Evolutionary conservation across 2,888 invertebrate genomes (phyloP), one percentile per base, ranked within the genome.

Genomic region (Baccha elongata): DNA sequence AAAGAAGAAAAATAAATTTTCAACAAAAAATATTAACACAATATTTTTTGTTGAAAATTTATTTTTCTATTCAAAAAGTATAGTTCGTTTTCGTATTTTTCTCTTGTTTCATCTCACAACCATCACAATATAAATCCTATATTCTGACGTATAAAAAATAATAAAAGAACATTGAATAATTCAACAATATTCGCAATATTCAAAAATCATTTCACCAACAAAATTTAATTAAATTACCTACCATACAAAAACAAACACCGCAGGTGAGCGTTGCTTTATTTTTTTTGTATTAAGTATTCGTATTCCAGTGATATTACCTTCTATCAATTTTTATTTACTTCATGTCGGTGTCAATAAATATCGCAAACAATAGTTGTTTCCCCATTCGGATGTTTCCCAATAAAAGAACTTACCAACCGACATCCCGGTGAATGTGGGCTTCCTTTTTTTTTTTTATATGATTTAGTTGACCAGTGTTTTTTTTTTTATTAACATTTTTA

Each of bases 21-120:
- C 5, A 11, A 71, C 44, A 62, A 55, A 23, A n/a, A 65, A 35
- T 23, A 29, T 76, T 60, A n/a, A n/a, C n/a, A n/a, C 76, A 76
- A 83, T 42, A 60, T 83, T 76, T 75, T 78, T 72, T 32, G 83
- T 78, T 78, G 76, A 83, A 83, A 78, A 67, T 83, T 78, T 76
- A 44, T 72, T 44, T 11, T 83, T 83, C 73, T n/a, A n/a, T n/a
- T n/a, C n/a, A n/a, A n/a, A n/a, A n/a, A n/a, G n/a, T n/a, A n/a
- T n/a, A n/a, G 67, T 73, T 72, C 72, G n/a, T 71, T 69, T 48
- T 50, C 44, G 23, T 62, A 53, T 60, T 76, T 67, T 29, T 55
- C 58, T 69, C 65, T 71, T 62, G 48, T 71, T 75, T 60, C 65
- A 52, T 53, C 69, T 55, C 72, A 67, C 32, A 48, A 60, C 23